Percentiles rank a stretch among this genome's conserved stretches.
phyloP scores from a whole-genome alignment of 2,113 vertebrate species.

The Tragelaphus buxtoni region DNA sequence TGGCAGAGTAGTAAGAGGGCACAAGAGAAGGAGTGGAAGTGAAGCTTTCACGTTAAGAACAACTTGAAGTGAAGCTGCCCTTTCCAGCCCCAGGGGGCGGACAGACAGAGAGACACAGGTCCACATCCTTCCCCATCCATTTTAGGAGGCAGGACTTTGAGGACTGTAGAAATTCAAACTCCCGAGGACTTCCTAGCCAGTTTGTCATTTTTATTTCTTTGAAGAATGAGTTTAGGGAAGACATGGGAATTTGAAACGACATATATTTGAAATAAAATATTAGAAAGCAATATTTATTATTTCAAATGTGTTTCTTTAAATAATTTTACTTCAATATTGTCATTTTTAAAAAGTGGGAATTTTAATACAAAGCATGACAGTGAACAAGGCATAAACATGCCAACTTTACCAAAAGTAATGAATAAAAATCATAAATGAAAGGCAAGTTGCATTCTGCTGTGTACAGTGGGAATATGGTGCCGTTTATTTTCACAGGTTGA shows the following conservation, averaged over 20 bases:
- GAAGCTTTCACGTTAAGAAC: neutral
- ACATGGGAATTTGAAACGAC: neutral
- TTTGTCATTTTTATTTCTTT: neutral
- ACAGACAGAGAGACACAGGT: neutral
- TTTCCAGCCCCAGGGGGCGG: rapidly evolving
- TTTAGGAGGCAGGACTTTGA: neutral
- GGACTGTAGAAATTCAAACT: neutral
- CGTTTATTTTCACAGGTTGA: neutral
- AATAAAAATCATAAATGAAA: neutral
- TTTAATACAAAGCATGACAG: neutral
- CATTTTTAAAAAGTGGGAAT: neutral
- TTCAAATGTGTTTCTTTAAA: neutral
- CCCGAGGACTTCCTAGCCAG: neutral
- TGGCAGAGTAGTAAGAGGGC: neutral
- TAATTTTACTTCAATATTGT: neutral
- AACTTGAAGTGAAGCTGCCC: neutral
- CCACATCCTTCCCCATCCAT: rapidly evolving
- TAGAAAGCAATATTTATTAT: neutral
- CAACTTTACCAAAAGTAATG: neutral
- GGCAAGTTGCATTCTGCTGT: neutral
- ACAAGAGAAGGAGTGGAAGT: neutral
- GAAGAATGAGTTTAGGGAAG: neutral
- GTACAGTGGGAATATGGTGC: neutral
- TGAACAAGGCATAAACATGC: neutral
- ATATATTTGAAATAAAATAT: neutral